Conservation (phyloP, 2,797 vertebrate genomes). For the Diglossa cyanea region DNA sequence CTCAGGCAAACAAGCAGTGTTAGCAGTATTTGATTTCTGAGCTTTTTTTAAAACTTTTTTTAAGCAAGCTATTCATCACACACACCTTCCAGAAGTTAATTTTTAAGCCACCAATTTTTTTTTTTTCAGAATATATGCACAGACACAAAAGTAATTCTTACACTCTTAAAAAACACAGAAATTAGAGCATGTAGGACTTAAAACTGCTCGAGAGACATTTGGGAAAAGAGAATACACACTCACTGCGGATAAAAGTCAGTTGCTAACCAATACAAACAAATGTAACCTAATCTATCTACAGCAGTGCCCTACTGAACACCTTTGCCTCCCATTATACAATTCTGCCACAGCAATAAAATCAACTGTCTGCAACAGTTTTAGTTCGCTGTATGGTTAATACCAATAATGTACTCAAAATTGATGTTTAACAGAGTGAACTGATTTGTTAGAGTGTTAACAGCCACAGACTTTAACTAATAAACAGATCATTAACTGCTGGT, state of each 20-base stretch:
- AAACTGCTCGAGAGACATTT: background rate
- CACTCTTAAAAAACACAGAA: background rate
- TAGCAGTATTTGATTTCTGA: background rate
- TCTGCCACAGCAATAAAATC: conserved; percentile 49
- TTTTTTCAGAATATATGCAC: background rate
- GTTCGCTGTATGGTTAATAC: conserved; percentile 70
- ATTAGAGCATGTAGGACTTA: background rate
- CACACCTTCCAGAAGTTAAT: background rate
- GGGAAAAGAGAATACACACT: background rate
- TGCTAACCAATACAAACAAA: conserved; percentile 16
- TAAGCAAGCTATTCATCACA: background rate
- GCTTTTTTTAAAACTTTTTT: background rate
- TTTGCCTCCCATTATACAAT: conserved; percentile 47
- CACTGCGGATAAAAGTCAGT: background rate
- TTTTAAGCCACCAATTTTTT: background rate
- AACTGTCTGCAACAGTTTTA: conserved; percentile 73
- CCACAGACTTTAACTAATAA: conserved; percentile 73
- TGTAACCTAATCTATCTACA: background rate
- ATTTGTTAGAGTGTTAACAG: conserved; percentile 71
- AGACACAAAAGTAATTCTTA: background rate
- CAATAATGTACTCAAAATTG: conserved; percentile 73
- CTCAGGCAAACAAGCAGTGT: background rate
- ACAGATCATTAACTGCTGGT: conserved; percentile 73
- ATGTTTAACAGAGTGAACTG: conserved; percentile 75
- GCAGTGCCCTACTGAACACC: background rate